Percentiles rank a stretch among this genome's conserved stretches.
Evolutionary conservation across 1,140 invertebrate genomes (phyloP).

Genomic region (Caerostris darwini): DNA sequence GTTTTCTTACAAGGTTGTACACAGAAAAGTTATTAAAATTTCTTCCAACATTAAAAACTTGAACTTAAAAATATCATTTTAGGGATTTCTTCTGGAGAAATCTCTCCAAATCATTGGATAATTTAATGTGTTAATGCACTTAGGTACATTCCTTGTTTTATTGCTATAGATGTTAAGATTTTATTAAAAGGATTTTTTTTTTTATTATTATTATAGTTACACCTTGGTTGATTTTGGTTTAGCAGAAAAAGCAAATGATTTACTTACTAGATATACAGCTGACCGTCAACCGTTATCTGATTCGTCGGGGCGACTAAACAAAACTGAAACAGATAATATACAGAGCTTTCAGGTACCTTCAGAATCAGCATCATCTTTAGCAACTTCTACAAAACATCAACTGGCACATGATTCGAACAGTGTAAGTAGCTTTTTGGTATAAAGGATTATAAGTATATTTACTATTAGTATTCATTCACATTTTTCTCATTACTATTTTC

Average conservation of each 20-base stretch:
- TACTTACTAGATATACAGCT: constrained; percentile 40
- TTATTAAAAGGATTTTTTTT: not conserved
- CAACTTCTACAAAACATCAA: not conserved
- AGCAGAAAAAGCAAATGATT: constrained; percentile 83
- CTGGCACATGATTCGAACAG: not conserved
- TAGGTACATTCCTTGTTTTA: no score
- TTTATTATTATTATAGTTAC: constrained; percentile 30
- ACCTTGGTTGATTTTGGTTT: constrained; percentile 93
- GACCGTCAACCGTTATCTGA: constrained; percentile 51
- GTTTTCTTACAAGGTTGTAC: no score
- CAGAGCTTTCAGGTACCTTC: not conserved
- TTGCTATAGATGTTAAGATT: not conserved
- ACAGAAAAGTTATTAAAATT: no score
- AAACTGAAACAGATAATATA: constrained; percentile 5
- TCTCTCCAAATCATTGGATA: no score
- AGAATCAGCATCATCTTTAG: not conserved
- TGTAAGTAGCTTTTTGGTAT: not conserved
- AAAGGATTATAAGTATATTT: not conserved
- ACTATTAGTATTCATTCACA: no score
- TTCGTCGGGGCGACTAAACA: constrained; percentile 65
- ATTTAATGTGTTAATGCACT: no score
- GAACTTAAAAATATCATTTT: no score
- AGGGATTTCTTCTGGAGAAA: no score
- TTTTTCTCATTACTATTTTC: no score
- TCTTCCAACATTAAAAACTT: no score